Percentiles rank a stretch among this genome's conserved stretches.
Evolutionary conservation across 2,888 invertebrate species (phyloP).

Genomic region (Eretmocerus hayati): DNA sequence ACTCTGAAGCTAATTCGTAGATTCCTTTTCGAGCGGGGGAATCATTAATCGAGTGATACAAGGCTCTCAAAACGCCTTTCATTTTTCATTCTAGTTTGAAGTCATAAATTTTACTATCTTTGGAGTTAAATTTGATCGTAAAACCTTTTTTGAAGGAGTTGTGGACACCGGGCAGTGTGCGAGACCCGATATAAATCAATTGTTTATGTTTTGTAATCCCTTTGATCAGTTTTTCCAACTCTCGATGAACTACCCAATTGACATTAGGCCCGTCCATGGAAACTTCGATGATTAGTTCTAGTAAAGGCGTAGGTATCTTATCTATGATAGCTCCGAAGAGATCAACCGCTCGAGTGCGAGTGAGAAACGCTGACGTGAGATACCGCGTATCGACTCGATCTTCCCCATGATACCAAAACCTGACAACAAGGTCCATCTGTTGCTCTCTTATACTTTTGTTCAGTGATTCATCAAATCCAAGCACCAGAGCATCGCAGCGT

Average conservation of each 20-base stretch:
- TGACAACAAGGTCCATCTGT: background rate
- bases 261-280: constrained; percentile 3
- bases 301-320: background rate
- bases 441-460: background rate
- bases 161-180: background rate
- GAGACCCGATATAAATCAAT: background rate
- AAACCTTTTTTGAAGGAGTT: background rate
- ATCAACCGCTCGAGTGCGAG: constrained; percentile 20
- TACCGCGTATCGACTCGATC: background rate
- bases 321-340: constrained; percentile 10
- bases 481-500: background rate
- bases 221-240: background rate
- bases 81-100: background rate
- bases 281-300: background rate
- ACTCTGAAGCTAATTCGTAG: background rate
- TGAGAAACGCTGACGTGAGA: background rate
- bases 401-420: background rate
- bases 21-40: background rate
- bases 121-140: no score
- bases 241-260: background rate
- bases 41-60: background rate
- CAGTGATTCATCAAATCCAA: background rate
- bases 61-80: background rate
- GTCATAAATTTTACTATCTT: no score
- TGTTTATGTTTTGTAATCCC: background rate